Conservation (phyloP, 1,140 invertebrate species). For the Ectropis grisescens region DNA sequence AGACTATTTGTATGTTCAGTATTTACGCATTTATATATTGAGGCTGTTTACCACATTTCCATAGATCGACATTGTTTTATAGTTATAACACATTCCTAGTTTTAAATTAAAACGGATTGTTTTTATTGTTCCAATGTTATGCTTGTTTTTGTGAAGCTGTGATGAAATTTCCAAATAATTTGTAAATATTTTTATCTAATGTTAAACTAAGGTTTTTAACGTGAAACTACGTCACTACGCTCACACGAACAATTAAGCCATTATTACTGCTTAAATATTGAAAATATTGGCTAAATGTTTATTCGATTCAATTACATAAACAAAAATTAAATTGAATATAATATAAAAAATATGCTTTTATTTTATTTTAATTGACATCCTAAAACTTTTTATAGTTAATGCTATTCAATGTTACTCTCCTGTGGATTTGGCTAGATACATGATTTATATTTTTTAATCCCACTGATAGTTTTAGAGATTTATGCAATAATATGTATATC, state of each 20-base stretch:
- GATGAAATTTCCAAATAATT: constrained; percentile 68
- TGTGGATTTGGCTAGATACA: no score
- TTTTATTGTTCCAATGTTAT: constrained; percentile 60
- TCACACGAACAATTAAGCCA: constrained; percentile 54
- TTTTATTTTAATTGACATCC: constrained; percentile 15
- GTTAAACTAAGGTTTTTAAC: constrained; percentile 56
- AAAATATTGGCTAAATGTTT: constrained; percentile 64
- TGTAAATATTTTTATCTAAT: constrained; percentile 65
- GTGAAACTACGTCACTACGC: constrained; percentile 49
- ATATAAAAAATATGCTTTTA: constrained; percentile 3
- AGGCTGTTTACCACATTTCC: constrained; percentile 40
- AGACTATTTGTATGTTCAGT: no score
- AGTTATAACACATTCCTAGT: constrained; percentile 46
- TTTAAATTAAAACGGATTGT: constrained; percentile 37
- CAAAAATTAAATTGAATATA: constrained; percentile 49
- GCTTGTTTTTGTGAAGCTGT: constrained; percentile 67
- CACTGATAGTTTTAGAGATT: no score
- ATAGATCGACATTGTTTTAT: constrained; percentile 51
- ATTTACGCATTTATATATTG: constrained; percentile 61
- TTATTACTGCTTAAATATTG: constrained; percentile 48
- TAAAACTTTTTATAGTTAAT: no score
- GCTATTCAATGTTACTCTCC: no score
- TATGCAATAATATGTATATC: no score
- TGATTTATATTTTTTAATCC: no score
- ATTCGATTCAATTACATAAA: constrained; percentile 66